Percentiles rank a stretch among this genome's conserved stretches.
phyloP scores from a whole-genome alignment of 2,113 vertebrate genomes.

The Rissa tridactyla region DNA sequence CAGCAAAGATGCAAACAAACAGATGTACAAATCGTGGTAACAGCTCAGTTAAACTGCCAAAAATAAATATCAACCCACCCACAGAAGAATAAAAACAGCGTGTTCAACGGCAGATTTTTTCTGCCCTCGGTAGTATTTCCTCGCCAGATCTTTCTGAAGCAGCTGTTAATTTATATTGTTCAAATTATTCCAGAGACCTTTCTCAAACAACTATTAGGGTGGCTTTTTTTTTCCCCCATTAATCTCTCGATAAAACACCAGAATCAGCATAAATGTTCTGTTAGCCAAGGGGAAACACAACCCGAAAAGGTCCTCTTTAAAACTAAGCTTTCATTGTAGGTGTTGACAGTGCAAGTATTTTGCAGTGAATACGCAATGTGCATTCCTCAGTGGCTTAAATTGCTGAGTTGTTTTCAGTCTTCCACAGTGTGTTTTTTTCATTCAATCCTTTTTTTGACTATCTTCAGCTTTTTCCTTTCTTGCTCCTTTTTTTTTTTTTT shows the following conservation, averaged over 20 bases:
- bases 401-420: constrained; percentile 2
- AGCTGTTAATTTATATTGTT: constrained; percentile 30
- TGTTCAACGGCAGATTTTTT: background rate
- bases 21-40: constrained; percentile 20
- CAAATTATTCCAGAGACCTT: background rate
- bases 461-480: background rate
- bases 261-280: background rate
- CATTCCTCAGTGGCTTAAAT: constrained; percentile 40
- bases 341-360: constrained; percentile 36
- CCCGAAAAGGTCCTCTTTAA: background rate
- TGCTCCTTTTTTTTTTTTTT: background rate
- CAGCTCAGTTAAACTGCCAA: constrained; percentile 36
- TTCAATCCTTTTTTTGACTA: background rate
- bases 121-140: background rate
- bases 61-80: constrained; percentile 47
- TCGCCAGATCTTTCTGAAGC: background rate
- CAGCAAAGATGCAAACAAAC: constrained; percentile 56
- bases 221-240: rapidly evolving
- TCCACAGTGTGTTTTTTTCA: background rate
- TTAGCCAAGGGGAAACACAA: background rate
- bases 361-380: background rate
- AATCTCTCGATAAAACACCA: background rate
- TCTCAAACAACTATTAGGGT: background rate
- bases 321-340: background rate
- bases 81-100: constrained; percentile 17